Conservation (phyloP, 2,888 invertebrate species). For the Ennomos quercinarius region DNA sequence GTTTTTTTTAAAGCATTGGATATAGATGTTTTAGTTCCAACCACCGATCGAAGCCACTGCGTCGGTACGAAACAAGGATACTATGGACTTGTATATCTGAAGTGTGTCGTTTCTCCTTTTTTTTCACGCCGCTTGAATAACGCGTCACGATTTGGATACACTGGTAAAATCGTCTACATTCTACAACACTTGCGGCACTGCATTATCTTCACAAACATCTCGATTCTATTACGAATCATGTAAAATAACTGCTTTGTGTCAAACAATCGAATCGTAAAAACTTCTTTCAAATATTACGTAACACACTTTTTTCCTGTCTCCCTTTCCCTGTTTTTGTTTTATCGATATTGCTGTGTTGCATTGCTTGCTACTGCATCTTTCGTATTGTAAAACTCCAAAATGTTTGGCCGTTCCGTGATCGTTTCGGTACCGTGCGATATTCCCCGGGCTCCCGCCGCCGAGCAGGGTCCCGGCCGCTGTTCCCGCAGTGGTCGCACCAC, state of each 20-base stretch:
- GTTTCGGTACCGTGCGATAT: not conserved
- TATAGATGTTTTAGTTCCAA: conserved; percentile 27
- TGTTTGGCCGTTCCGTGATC: too few species aligned
- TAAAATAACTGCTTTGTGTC: conserved; percentile 22
- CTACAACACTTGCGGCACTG: conserved; percentile 66
- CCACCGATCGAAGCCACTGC: conserved; percentile 50
- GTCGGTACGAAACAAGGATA: conserved; percentile 55
- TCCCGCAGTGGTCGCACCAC: conserved; percentile 98
- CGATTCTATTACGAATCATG: conserved; percentile 39
- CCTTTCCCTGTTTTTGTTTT: conserved; percentile 11
- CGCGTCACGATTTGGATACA: conserved; percentile 82
- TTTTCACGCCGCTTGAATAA: conserved; percentile 84
- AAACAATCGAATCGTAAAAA: conserved; percentile 38
- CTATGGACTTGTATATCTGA: conserved; percentile 71
- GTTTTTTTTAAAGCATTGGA: too few species aligned
- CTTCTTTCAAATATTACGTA: conserved; percentile 15
- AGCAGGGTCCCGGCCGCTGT: conserved; percentile 91
- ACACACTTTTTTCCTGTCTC: conserved; percentile 30
- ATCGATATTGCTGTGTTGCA: conserved; percentile 19
- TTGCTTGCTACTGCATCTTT: conserved; percentile 17
- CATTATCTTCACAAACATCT: conserved; percentile 51
- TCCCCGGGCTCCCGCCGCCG: conserved; percentile 12
- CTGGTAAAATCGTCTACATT: conserved; percentile 80
- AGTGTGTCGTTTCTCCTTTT: conserved; percentile 82
- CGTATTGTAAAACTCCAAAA: too few species aligned